phyloP scores from a whole-genome alignment of 2,888 invertebrate species.

The Orthosia cruda region DNA sequence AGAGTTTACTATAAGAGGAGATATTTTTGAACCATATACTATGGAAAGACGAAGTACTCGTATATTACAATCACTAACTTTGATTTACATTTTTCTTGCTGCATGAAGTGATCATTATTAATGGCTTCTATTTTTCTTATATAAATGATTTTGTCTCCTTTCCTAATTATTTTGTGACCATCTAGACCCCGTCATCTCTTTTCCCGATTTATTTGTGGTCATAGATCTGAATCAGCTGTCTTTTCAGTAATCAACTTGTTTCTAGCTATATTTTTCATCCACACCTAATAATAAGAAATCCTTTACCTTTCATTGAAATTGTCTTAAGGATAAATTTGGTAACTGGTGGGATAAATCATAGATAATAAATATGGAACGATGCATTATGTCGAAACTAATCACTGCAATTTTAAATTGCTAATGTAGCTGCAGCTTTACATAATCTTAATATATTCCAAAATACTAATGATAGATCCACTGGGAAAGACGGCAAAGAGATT shows the following conservation, averaged over 20 bases:
- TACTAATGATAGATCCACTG: not conserved
- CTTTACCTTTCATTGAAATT: not conserved
- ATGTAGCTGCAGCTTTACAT: not conserved
- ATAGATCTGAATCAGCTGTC: not conserved
- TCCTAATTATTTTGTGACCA: not conserved
- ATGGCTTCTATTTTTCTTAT: too few species aligned
- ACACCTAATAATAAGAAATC: not conserved
- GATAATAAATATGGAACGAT: not conserved
- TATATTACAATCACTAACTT: not conserved
- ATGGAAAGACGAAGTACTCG: not conserved
- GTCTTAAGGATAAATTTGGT: not conserved
- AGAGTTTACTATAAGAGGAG: constrained; percentile 27
- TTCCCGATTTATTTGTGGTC: not conserved
- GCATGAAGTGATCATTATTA: too few species aligned
- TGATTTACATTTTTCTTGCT: too few species aligned
- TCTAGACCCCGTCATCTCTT: not conserved
- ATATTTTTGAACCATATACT: constrained; percentile 9
- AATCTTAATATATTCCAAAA: constrained; percentile 13
- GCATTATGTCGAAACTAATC: not conserved
- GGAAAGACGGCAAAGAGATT: constrained; percentile 11
- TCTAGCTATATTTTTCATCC: not conserved
- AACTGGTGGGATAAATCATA: not conserved
- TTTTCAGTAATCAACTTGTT: not conserved
- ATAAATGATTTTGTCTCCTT: too few species aligned
- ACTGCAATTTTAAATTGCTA: not conserved